Conservation (phyloP, 2,113 vertebrate species). For the Perca flavescens region DNA sequence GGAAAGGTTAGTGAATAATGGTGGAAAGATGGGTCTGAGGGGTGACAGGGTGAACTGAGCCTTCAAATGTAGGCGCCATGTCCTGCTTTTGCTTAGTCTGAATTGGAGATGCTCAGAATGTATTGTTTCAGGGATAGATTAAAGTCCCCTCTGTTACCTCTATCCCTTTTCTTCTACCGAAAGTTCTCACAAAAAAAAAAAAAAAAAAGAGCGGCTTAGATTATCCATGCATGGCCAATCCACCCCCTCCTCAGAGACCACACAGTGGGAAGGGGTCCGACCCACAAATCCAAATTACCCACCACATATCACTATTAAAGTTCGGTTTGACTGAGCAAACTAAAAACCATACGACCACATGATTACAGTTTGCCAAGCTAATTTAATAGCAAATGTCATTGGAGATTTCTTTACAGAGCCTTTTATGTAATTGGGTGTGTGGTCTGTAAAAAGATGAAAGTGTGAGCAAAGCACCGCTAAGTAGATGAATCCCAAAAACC, state of each 20-base stretch:
- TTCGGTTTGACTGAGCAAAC: slow-evolving; percentile 72
- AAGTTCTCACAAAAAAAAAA: slow-evolving; percentile 66
- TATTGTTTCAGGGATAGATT: slow-evolving; percentile 80
- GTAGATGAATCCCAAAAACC: slow-evolving; percentile 55
- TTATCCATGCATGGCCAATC: slow-evolving; percentile 87
- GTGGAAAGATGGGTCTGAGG: slow-evolving; percentile 44
- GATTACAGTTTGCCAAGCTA: slow-evolving; percentile 65
- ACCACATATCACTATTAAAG: slow-evolving; percentile 67
- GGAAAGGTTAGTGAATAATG: slow-evolving; percentile 68
- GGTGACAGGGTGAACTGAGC: slow-evolving; percentile 40
- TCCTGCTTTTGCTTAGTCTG: slow-evolving; percentile 77
- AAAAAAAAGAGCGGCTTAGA: slow-evolving; percentile 81
- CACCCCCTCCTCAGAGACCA: slow-evolving; percentile 82
- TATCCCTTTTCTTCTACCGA: slow-evolving; percentile 27
- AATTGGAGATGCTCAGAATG: slow-evolving; percentile 80
- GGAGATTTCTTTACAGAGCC: slow-evolving; percentile 28
- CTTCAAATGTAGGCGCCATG: slow-evolving; percentile 81
- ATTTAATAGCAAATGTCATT: slow-evolving; percentile 66
- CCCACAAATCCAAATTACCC: slow-evolving; percentile 68
- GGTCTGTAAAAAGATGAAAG: slow-evolving; percentile 71
- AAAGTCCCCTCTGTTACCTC: slow-evolving; percentile 68
- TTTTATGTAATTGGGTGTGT: slow-evolving; percentile 70
- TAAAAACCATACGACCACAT: slow-evolving; percentile 80
- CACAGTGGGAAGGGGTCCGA: slow-evolving; percentile 83
- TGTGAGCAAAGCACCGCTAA: slow-evolving; percentile 50